phyloP scores from a whole-genome alignment of 2,113 vertebrate genomes.

The Nibea coibor region DNA sequence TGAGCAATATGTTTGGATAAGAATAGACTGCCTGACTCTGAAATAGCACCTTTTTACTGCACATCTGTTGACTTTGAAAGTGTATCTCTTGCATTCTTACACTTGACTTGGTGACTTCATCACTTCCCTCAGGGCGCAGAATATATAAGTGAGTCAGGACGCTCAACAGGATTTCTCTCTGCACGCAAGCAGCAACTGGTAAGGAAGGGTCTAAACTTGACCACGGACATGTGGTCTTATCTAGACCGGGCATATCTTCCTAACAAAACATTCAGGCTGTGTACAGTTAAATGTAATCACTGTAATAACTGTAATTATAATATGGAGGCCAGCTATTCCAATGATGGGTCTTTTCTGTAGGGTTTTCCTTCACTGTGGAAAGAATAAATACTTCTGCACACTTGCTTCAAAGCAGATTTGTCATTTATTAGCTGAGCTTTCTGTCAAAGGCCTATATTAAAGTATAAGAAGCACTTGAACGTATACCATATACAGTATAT shows the following conservation, averaged over 20 bases:
- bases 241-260: conserved; percentile 20
- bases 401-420: conserved; percentile 5
- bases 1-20: conserved; percentile 71
- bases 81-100: conserved; percentile 78
- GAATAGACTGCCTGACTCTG: conserved; percentile 69
- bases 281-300: conserved; percentile 25
- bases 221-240: conserved; percentile 55
- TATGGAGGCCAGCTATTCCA: not conserved
- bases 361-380: not conserved
- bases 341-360: not conserved
- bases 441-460: not conserved
- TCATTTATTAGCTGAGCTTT: conserved; percentile 16
- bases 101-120: conserved; percentile 83
- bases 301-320: conserved; percentile 33
- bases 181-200: conserved; percentile 79
- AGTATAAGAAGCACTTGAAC: not conserved
- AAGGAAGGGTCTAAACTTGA: conserved; percentile 47
- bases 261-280: conserved; percentile 23
- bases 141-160: conserved; percentile 74
- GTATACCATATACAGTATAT: not conserved
- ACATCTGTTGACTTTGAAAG: conserved; percentile 81
- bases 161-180: conserved; percentile 74
- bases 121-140: conserved; percentile 69
- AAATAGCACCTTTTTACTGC: conserved; percentile 72
- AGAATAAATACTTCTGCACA: not conserved